Evolutionary conservation across 2,113 vertebrate species (phyloP).

Genomic region (Otocyon megalotis): DNA sequence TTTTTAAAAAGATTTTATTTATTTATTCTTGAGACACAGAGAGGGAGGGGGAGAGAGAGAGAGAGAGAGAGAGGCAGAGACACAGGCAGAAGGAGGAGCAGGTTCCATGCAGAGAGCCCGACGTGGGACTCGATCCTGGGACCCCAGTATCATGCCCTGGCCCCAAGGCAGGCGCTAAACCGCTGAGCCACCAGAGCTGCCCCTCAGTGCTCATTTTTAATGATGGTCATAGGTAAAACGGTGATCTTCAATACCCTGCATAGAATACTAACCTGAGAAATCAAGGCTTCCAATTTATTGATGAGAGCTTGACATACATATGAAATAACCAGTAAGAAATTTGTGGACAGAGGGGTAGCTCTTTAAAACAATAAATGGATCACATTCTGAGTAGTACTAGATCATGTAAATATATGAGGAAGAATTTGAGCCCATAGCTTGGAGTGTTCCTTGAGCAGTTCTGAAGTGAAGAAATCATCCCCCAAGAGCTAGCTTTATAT

Average conservation of each 20-base stretch:
- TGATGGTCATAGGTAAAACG: background rate
- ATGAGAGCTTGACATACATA: background rate
- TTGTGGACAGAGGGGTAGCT: background rate
- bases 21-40: too few relatives aligned
- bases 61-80: too few relatives aligned
- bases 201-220: background rate
- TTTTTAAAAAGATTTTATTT: too few relatives aligned
- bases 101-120: too few relatives aligned
- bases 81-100: too few relatives aligned
- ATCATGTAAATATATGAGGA: background rate
- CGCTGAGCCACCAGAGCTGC: too few relatives aligned
- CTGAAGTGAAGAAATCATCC: background rate
- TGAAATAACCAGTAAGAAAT: background rate
- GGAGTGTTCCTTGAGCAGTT: background rate
- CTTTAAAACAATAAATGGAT: background rate
- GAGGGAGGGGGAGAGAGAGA: too few relatives aligned
- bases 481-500: background rate
- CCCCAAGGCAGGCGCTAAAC: too few relatives aligned
- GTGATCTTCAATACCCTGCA: background rate
- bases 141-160: too few relatives aligned
- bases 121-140: too few relatives aligned
- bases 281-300: background rate
- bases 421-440: background rate
- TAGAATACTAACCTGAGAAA: background rate
- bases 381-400: background rate